These are phyloP conservation scores for Pristionchus maxplancki DNA, from an alignment of 2,888 invertebrate genomes.

Conservation along the genomic window DNA sequence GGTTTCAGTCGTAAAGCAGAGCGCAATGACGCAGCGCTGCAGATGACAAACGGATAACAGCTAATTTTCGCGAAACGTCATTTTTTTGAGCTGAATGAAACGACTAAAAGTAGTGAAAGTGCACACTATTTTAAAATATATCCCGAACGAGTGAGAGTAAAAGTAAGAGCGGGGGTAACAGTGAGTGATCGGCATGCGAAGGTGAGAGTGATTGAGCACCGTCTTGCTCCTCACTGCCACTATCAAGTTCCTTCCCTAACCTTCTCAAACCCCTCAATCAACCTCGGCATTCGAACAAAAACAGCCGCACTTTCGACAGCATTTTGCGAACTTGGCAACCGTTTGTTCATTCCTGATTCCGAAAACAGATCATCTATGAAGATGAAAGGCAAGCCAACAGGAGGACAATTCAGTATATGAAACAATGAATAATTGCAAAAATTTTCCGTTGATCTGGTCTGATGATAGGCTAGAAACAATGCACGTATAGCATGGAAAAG, in stretches of 20 bases:
- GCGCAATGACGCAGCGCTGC: no score
- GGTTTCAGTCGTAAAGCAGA: no score
- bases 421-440: no score
- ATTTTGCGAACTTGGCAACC: not conserved
- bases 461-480: not conserved
- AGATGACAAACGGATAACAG: no score
- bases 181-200: not conserved
- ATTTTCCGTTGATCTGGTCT: no score
- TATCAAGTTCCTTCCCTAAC: slow-evolving; percentile 34
- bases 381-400: no score
- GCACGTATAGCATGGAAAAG: not conserved
- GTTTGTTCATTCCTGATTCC: no score
- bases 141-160: not conserved
- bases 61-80: no score
- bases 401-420: no score
- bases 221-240: not conserved
- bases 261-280: slow-evolving; percentile 17
- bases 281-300: not conserved
- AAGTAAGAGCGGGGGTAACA: not conserved
- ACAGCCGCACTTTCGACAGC: not conserved
- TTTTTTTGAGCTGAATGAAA: no score
- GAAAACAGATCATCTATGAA: not conserved
- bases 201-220: slow-evolving; percentile 25
- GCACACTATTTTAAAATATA: no score
- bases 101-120: no score